Evolutionary conservation across 2,888 invertebrate genomes (phyloP).

Genomic region (Lepidochitona cinerea): DNA sequence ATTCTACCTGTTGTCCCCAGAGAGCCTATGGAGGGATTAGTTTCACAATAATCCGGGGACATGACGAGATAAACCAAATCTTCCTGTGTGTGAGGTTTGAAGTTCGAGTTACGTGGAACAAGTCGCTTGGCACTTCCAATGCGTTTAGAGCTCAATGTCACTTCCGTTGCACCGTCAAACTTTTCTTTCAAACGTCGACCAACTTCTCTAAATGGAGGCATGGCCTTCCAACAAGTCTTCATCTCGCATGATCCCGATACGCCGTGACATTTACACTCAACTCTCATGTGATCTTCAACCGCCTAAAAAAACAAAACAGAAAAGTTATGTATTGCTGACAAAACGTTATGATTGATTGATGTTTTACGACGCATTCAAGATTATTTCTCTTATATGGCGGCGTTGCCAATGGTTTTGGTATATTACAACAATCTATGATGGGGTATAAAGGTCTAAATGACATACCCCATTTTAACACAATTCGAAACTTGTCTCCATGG

Average conservation of each 20-base stretch:
- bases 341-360: no score
- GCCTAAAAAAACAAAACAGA: constrained; percentile 62
- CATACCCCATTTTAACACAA: no score
- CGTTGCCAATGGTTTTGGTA: no score
- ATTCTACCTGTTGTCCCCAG: constrained; percentile 75
- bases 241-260: constrained; percentile 96
- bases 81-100: constrained; percentile 87
- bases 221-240: constrained; percentile 96
- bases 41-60: constrained; percentile 94
- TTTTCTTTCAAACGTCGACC: constrained; percentile 91
- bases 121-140: constrained; percentile 73
- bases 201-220: constrained; percentile 90
- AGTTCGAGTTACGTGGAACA: constrained; percentile 70
- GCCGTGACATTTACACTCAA: constrained; percentile 91
- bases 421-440: no score
- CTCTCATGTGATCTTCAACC: constrained; percentile 78
- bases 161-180: constrained; percentile 92
- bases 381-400: no score
- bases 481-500: no score
- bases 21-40: constrained; percentile 76
- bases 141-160: constrained; percentile 70
- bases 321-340: no score
- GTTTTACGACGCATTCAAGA: no score
- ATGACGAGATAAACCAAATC: constrained; percentile 95
- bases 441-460: no score